Conservation (phyloP, 2,797 vertebrate species). For the Lagodon rhomboides region DNA sequence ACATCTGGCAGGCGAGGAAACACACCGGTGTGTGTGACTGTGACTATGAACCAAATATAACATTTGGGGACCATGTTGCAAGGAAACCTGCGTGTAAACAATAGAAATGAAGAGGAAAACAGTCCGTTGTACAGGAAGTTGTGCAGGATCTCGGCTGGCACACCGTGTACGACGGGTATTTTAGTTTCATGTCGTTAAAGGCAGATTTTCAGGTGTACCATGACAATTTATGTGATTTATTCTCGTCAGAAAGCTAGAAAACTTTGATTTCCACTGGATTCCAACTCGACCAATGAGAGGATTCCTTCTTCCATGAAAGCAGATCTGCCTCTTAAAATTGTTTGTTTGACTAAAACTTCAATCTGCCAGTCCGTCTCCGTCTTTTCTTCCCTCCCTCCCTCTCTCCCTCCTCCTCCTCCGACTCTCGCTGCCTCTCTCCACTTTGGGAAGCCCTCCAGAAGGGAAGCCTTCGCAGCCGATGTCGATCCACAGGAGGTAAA, state of each 20-base stretch:
- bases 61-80: conserved; percentile 14
- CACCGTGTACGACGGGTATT: not conserved
- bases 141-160: conserved; percentile 4
- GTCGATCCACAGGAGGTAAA: conserved; percentile 89
- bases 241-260: not conserved
- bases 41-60: conserved; percentile 17
- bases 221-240: not conserved
- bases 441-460: conserved; percentile 83
- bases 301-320: not conserved
- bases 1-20: not conserved
- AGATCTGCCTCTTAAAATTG: not conserved
- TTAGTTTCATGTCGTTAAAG: not conserved
- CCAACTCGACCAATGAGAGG: not conserved
- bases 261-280: not conserved
- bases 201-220: not conserved
- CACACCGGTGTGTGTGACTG: not conserved
- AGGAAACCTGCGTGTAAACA: conserved; percentile 44
- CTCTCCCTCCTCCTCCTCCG: not conserved
- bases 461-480: conserved; percentile 87
- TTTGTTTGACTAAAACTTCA: conserved; percentile 19
- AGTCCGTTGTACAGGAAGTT: conserved; percentile 15
- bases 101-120: conserved; percentile 26
- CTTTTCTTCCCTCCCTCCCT: not conserved
- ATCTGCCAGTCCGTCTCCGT: conserved; percentile 20
- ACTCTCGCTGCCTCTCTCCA: conserved; percentile 23